Evolutionary conservation across 2,888 invertebrate species (phyloP).

Genomic region (Monopis laevigella): DNA sequence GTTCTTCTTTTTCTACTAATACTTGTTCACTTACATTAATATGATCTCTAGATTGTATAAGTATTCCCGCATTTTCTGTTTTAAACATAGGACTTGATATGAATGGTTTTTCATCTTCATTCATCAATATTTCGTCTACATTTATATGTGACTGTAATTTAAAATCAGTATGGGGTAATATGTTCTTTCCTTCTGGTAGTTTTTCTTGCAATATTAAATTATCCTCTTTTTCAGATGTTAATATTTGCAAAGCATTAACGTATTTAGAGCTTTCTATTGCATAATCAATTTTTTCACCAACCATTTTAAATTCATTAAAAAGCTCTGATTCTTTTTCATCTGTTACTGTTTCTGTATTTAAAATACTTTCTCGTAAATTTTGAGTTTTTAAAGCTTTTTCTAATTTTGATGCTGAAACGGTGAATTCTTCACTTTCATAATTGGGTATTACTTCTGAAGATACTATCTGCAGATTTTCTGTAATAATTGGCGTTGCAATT

Average conservation of each 20-base stretch:
- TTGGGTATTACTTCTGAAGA: conserved; percentile 48
- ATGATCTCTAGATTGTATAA: conserved; percentile 47
- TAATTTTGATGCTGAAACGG: conserved; percentile 22
- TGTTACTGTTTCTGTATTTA: conserved; percentile 34
- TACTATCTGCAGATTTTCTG: conserved; percentile 44
- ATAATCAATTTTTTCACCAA: conserved; percentile 19
- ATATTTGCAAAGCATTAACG: conserved; percentile 47
- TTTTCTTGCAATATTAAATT: conserved; percentile 41
- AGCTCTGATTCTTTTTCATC: conserved; percentile 33
- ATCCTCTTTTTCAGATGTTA: conserved; percentile 55
- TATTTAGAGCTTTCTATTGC: conserved; percentile 39
- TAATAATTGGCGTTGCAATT: conserved; percentile 32
- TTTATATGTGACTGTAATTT: conserved; percentile 26
- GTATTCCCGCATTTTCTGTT: conserved; percentile 40
- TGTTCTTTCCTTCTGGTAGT: conserved; percentile 30
- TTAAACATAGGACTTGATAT: conserved; percentile 24
- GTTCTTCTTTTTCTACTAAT: conserved; percentile 34
- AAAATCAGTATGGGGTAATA: conserved; percentile 17
- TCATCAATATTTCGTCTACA: conserved; percentile 32
- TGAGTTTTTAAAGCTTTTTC: conserved; percentile 31
- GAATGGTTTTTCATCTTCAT: conserved; percentile 32
- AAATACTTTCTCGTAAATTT: conserved; percentile 34
- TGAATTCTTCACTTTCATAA: conserved; percentile 44
- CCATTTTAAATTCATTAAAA: conserved; percentile 18
- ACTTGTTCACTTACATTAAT: conserved; percentile 32